Base-by-base conservation (phyloP, 2,113 vertebrate genomes). In the Serinus canaria region DNA sequence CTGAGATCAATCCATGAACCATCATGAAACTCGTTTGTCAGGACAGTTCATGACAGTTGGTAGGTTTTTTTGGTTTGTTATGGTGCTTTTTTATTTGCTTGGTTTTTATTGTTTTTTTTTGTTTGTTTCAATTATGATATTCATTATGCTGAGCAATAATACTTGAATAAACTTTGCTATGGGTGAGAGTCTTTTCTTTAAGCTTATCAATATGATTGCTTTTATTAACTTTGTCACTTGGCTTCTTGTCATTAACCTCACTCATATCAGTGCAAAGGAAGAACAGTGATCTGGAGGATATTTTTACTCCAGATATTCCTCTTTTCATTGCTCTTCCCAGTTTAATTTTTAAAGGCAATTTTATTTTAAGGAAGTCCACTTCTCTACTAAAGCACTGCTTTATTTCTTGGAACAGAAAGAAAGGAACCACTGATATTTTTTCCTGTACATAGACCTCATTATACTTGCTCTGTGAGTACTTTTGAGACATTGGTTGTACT, bases 401-500 rank as follows among this genome's bases (percentile, higher is more conserved):
- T 52, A 66, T 92, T 56, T 66, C 81, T 66, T 43, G 74, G 12
- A 56, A 87, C 41, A 74, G 16, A 35, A 43, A 75, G 55, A 78
- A 87, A 64, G 2, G 12, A 67, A 43, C 35, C 21, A 17, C 12
- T 56, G 60, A 59, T 10, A 35, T 62, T 77, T 93, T 94, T 94
- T 90, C 35, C 39, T 83, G 10, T 89, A 80, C 81, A 83, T 74
- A 24, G 19, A 78, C 39, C 63, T 93, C 73, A 82, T 93, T 96
- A 81, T 49, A 95, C 41, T 49, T 91, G 37, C 35, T 92, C n/a
- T 62, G 6, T 56, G 81, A 89, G 70, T 67, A 58, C 9, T 76
- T 88, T 74, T 56, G 33, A 80, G 62, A 43, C 55, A 60, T 59
- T 70, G 7, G 83, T 85, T 78, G 27, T 73, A 58, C 47, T 46